These are phyloP conservation scores for Nothoprocta pentlandii DNA, from an alignment of 2,113 vertebrate genomes.

Conservation along the genomic window DNA sequence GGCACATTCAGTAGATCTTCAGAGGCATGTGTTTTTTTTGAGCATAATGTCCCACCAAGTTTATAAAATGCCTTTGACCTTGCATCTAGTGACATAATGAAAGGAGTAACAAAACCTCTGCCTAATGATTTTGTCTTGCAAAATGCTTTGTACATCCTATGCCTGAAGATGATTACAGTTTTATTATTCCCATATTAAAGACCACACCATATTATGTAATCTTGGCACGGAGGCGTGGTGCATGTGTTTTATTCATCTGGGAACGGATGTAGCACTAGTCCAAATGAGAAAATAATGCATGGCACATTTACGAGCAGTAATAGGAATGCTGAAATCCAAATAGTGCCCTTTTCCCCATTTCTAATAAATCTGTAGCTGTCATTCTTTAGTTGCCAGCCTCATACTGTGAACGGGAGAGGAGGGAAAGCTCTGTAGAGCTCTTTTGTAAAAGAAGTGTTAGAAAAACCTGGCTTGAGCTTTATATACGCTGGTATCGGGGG, in stretches of 20 bases:
- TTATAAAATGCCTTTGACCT: background rate
- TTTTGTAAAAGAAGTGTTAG: background rate
- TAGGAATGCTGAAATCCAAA: background rate
- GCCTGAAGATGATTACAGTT: constrained; percentile 5
- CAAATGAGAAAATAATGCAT: constrained; percentile 4
- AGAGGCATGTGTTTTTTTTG: background rate
- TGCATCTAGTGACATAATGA: background rate
- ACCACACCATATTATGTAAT: constrained; percentile 3
- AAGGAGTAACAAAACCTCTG: background rate
- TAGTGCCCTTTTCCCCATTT: background rate
- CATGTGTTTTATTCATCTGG: background rate
- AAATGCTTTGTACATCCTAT: background rate
- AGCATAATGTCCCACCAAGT: background rate
- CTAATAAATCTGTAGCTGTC: background rate
- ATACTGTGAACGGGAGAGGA: background rate
- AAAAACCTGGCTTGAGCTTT: constrained; percentile 13
- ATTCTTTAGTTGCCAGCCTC: background rate
- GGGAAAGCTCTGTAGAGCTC: background rate
- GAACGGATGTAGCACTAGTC: constrained; percentile 8
- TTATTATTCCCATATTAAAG: background rate
- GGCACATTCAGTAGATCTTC: background rate
- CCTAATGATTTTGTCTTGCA: background rate
- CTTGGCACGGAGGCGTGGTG: background rate
- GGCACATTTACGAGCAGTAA: background rate
- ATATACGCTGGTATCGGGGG: background rate